phyloP scores from a whole-genome alignment of 1,140 invertebrate genomes.

The Zaprionus vittiger region DNA sequence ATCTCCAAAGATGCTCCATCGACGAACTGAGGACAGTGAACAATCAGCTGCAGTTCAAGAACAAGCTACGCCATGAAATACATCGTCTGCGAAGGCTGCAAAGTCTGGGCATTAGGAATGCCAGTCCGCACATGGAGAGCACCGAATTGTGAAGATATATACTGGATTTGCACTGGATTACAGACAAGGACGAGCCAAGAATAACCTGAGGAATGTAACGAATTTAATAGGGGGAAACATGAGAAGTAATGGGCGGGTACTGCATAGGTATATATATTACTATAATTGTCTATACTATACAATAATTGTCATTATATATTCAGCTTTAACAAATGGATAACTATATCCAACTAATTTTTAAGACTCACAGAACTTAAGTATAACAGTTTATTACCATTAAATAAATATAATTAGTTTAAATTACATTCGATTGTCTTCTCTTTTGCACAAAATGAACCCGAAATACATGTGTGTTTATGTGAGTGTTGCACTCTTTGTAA shows the following conservation, averaged over 20 bases:
- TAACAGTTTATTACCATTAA: background rate
- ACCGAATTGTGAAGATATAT: conserved; percentile 49
- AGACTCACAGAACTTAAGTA: background rate
- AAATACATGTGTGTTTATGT: background rate
- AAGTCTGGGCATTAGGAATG: conserved; percentile 65
- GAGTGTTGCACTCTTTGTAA: background rate
- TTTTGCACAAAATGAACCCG: conserved; percentile 7
- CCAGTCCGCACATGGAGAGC: conserved; percentile 71
- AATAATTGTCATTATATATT: background rate
- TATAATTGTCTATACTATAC: background rate
- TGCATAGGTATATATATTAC: background rate
- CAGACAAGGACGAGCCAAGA: background rate
- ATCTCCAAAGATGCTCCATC: conserved; percentile 61
- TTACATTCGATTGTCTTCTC: background rate
- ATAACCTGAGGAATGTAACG: conserved; percentile 28
- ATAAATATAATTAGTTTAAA: conserved; percentile 1
- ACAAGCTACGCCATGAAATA: conserved; percentile 67
- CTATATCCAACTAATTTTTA: background rate
- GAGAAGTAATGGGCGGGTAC: background rate
- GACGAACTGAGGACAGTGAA: conserved; percentile 72
- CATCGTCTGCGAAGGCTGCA: conserved; percentile 60
- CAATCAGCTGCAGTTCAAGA: conserved; percentile 69
- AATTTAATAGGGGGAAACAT: background rate
- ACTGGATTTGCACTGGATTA: too few species aligned
- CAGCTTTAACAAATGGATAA: background rate